Conservation (phyloP, 2,888 invertebrate genomes). For the Cantharis nigra region DNA sequence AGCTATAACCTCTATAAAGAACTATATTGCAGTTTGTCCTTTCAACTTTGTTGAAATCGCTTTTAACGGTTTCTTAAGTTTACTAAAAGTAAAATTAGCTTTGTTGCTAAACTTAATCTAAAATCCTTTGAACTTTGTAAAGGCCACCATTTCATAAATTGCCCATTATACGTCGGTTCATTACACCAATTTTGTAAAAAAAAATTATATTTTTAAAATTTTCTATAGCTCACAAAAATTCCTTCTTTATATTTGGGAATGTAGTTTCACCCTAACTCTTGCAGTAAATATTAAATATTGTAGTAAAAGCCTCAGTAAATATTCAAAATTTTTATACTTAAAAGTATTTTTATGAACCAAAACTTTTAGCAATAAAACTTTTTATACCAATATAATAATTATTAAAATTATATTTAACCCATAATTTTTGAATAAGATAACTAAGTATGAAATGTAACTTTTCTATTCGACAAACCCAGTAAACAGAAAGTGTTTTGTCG, state of each 20-base stretch:
- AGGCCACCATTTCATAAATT: constrained; percentile 27
- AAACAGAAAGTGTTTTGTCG: constrained; percentile 23
- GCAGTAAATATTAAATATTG: too few relatives aligned
- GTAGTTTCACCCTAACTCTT: neutral
- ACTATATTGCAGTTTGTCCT: constrained; percentile 23
- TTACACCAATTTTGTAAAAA: constrained; percentile 22
- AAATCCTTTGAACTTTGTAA: constrained; percentile 16
- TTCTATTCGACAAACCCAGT: constrained; percentile 22
- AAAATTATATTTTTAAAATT: neutral
- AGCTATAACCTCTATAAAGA: constrained; percentile 19
- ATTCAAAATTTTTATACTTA: too few relatives aligned
- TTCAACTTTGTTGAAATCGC: constrained; percentile 17
- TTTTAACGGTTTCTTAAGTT: constrained; percentile 19
- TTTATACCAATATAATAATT: too few relatives aligned
- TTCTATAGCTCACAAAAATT: neutral
- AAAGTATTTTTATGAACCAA: too few relatives aligned
- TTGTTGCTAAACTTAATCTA: neutral
- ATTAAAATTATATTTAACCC: too few relatives aligned
- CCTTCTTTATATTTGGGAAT: neutral
- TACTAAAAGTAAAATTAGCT: constrained; percentile 1
- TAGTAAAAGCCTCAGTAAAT: too few relatives aligned
- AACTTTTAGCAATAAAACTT: neutral
- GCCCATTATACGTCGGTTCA: constrained; percentile 28
- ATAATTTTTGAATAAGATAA: neutral
- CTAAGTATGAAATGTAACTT: neutral